Conservation (phyloP, 1,140 invertebrate species). For the Platorchestia sp. region DNA sequence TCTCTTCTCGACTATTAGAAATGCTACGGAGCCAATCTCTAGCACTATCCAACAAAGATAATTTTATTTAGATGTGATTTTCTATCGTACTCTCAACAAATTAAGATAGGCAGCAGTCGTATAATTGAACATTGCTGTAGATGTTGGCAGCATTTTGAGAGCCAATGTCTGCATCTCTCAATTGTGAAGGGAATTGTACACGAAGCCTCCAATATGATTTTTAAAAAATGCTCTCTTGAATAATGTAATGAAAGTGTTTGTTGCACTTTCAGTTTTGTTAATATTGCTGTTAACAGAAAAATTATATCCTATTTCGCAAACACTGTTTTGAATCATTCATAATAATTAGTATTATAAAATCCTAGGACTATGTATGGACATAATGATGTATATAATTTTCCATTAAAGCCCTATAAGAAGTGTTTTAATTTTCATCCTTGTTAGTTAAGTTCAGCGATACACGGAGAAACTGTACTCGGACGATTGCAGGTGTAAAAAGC, state of each 20-base stretch:
- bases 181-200: background rate
- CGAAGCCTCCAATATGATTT: background rate
- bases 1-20: background rate
- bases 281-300: background rate
- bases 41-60: background rate
- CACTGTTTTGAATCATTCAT: background rate
- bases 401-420: background rate
- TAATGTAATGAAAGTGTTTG: background rate
- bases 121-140: background rate
- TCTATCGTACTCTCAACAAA: too few relatives aligned
- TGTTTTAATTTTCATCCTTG: background rate
- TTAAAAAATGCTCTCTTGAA: background rate
- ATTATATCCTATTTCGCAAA: background rate
- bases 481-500: too few relatives aligned
- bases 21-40: background rate
- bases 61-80: too few relatives aligned
- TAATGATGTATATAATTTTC: background rate
- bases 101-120: background rate
- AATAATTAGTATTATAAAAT: background rate
- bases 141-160: background rate
- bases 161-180: background rate
- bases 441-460: background rate
- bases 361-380: background rate
- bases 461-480: background rate
- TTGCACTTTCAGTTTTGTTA: background rate